Evolutionary conservation across 2,888 invertebrate genomes (phyloP).

Genomic region (Baronia brevicornis): DNA sequence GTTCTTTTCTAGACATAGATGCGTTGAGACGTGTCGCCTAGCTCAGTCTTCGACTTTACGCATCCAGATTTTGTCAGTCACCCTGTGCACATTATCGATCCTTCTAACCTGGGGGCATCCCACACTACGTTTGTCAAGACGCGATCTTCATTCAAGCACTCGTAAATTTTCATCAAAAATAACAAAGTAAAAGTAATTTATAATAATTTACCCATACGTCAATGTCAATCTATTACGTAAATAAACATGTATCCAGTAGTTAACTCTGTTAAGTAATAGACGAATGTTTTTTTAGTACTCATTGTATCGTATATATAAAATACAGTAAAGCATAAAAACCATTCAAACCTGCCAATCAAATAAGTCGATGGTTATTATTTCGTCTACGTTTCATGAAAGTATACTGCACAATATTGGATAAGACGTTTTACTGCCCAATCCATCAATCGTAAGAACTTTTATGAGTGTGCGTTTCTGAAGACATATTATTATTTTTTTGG

Average conservation of each 20-base stretch:
- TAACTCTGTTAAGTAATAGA: constrained; percentile 21
- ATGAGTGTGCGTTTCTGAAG: too few species aligned
- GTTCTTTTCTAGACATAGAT: too few species aligned
- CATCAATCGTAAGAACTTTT: too few species aligned
- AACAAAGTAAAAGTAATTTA: constrained; percentile 38
- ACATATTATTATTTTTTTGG: too few species aligned
- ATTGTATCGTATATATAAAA: constrained; percentile 34
- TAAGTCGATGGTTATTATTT: constrained; percentile 27
- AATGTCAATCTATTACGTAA: constrained; percentile 44
- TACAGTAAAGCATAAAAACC: constrained; percentile 48
- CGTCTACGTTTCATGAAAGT: constrained; percentile 9
- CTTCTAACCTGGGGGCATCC: too few species aligned
- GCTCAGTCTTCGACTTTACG: too few species aligned
- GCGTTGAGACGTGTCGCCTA: too few species aligned
- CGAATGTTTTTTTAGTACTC: constrained; percentile 30
- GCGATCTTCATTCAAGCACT: too few species aligned
- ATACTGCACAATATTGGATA: constrained; percentile 13
- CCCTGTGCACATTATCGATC: too few species aligned
- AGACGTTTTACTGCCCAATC: constrained; percentile 8
- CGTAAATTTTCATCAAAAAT: too few species aligned
- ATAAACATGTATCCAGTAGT: constrained; percentile 50
- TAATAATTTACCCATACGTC: constrained; percentile 24
- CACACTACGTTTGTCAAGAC: too few species aligned
- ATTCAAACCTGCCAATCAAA: constrained; percentile 48
- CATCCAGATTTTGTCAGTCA: too few species aligned